phyloP scores from a whole-genome alignment of 2,797 vertebrate genomes.

The Lates japonicus region DNA sequence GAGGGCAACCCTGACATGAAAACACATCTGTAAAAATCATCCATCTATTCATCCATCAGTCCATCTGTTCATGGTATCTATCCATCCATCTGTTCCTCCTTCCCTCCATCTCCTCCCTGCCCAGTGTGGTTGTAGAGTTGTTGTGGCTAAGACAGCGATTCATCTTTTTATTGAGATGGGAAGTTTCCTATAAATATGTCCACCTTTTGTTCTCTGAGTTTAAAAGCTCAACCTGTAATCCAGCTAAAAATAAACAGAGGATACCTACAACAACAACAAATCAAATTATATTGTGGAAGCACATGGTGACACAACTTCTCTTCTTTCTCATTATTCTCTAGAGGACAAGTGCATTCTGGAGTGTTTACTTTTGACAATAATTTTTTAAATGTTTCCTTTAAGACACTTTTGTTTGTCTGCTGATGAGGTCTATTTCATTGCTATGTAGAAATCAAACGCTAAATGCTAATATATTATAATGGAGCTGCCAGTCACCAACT shows the following conservation, averaged over 20 bases:
- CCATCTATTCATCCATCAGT: conserved; percentile 1
- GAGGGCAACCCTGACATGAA: conserved; percentile 34
- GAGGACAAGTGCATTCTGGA: neutral
- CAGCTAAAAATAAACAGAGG: conserved; percentile 56
- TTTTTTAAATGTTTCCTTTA: neutral
- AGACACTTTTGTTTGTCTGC: neutral
- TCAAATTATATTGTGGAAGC: neutral
- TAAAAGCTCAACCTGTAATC: conserved; percentile 57
- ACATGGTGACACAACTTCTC: neutral
- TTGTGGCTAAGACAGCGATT: conserved; percentile 75
- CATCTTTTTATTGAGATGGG: conserved; percentile 78
- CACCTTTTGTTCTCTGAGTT: conserved; percentile 59
- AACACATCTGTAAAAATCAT: conserved; percentile 48
- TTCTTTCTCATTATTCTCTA: neutral
- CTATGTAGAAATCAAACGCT: neutral
- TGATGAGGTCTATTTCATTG: neutral
- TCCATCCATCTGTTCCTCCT: conserved; percentile 15
- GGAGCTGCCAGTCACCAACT: neutral
- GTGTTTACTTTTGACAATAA: neutral
- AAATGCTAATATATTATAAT: too few species aligned
- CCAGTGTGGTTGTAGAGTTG: conserved; percentile 60
- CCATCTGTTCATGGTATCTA: conserved; percentile 27
- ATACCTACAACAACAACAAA: conserved; percentile 26
- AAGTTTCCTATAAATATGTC: conserved; percentile 74
- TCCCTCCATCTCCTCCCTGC: conserved; percentile 26